These are phyloP conservation scores for Panthera tigris DNA, from an alignment of 2,113 vertebrate genomes.

Conservation along the genomic window DNA sequence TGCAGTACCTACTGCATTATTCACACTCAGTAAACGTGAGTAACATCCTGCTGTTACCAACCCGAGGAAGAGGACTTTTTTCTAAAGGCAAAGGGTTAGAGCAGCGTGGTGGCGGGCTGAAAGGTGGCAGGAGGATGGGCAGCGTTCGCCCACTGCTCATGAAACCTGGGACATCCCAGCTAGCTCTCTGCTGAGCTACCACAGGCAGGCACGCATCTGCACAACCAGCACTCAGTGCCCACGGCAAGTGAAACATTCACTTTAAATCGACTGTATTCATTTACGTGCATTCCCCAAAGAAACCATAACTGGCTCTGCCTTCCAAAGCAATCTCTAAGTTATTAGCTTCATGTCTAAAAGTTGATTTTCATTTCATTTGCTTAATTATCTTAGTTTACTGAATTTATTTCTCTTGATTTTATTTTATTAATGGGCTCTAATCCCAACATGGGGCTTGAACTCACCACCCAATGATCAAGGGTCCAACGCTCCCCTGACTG, in stretches of 20 bases:
- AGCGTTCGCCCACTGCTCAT: background rate
- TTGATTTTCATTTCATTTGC: background rate
- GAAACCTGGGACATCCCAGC: too few species aligned
- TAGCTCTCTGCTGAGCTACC: accelerated
- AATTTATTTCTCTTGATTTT: background rate
- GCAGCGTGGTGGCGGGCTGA: too few species aligned
- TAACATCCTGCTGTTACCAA: background rate
- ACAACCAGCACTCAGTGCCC: background rate
- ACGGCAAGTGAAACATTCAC: accelerated
- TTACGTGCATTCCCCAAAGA: background rate
- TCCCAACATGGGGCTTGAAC: too few species aligned
- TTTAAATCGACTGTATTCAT: accelerated
- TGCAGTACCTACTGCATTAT: background rate
- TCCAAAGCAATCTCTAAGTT: background rate
- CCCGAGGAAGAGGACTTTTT: background rate
- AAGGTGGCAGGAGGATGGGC: background rate
- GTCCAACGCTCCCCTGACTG: too few species aligned
- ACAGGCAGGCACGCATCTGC: background rate
- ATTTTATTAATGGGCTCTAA: too few species aligned
- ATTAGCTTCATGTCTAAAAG: background rate
- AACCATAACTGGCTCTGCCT: background rate
- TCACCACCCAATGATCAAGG: too few species aligned
- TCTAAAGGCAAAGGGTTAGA: background rate
- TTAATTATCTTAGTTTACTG: background rate
- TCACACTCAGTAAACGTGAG: background rate